These are phyloP conservation scores for Scolopax mira DNA, from an alignment of 2,113 vertebrate genomes.

Conservation along the genomic window DNA sequence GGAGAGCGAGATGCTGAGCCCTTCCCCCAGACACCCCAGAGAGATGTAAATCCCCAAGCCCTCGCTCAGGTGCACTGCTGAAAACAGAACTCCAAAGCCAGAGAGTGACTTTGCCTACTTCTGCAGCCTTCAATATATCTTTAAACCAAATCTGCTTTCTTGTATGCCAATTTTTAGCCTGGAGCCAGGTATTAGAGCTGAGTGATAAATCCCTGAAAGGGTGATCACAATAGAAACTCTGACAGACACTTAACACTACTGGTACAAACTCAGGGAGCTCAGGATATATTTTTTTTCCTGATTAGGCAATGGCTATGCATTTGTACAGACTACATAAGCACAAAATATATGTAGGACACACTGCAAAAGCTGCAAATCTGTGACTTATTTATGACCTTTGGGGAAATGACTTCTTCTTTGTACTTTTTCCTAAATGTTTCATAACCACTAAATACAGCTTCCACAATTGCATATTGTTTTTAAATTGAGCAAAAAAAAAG, in stretches of 20 bases:
- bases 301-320: not conserved
- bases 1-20: accelerated
- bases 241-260: conserved; percentile 59
- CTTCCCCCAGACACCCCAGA: accelerated
- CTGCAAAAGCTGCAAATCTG: conserved; percentile 6
- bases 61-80: not conserved
- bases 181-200: conserved; percentile 69
- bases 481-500: conserved; percentile 32
- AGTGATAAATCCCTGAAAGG: conserved; percentile 73
- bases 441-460: not conserved
- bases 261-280: conserved; percentile 23
- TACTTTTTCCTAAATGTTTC: not conserved
- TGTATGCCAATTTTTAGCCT: conserved; percentile 65
- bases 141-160: conserved; percentile 61
- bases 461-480: conserved; percentile 5
- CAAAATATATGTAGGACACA: not conserved
- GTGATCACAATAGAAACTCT: conserved; percentile 59
- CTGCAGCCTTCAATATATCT: conserved; percentile 29
- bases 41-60: not conserved
- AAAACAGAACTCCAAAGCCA: not conserved
- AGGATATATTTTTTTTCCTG: not conserved
- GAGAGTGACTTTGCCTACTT: not conserved
- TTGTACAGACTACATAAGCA: not conserved
- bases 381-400: not conserved
- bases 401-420: not conserved